Conservation (phyloP, 2,797 vertebrate species). For the Pseudochaenichthys georgianus region DNA sequence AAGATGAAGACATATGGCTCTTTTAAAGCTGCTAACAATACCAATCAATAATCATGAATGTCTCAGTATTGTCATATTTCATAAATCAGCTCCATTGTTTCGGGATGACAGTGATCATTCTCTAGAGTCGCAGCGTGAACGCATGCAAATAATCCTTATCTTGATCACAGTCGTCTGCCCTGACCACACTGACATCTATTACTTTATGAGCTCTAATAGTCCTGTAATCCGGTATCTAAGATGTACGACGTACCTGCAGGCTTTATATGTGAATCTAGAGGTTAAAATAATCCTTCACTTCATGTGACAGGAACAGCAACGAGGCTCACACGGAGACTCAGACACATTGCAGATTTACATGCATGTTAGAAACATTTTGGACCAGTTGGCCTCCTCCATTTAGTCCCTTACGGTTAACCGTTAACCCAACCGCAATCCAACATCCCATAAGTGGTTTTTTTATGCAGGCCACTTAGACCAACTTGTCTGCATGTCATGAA, state of each 20-base stretch:
- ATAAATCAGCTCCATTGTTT: conserved; percentile 87
- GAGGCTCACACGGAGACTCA: conserved; percentile 36
- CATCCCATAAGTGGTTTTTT: conserved; percentile 52
- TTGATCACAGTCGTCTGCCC: conserved; percentile 70
- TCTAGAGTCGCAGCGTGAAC: conserved; percentile 74
- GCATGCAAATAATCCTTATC: conserved; percentile 76
- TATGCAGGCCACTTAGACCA: conserved; percentile 56
- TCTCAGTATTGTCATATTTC: conserved; percentile 86
- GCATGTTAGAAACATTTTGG: conserved; percentile 42
- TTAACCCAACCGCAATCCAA: conserved; percentile 43
- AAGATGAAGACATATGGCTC: conserved; percentile 88
- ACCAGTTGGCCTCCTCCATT: conserved; percentile 22
- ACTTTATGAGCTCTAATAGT: conserved; percentile 32
- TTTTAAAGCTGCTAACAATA: conserved; percentile 90
- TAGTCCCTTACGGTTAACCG: conserved; percentile 27
- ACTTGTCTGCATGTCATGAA: conserved; percentile 56
- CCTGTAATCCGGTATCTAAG: conserved; percentile 12
- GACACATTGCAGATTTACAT: conserved; percentile 48
- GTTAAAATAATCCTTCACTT: conserved; percentile 20
- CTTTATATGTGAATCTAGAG: conserved; percentile 18
- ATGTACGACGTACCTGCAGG: conserved; percentile 17
- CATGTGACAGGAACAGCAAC: conserved; percentile 29
- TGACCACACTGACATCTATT: conserved; percentile 70
- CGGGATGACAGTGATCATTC: conserved; percentile 85
- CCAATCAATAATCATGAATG: conserved; percentile 90